Base-by-base conservation (phyloP, 2,888 invertebrate species). In the Leptopterna dolabrata region DNA sequence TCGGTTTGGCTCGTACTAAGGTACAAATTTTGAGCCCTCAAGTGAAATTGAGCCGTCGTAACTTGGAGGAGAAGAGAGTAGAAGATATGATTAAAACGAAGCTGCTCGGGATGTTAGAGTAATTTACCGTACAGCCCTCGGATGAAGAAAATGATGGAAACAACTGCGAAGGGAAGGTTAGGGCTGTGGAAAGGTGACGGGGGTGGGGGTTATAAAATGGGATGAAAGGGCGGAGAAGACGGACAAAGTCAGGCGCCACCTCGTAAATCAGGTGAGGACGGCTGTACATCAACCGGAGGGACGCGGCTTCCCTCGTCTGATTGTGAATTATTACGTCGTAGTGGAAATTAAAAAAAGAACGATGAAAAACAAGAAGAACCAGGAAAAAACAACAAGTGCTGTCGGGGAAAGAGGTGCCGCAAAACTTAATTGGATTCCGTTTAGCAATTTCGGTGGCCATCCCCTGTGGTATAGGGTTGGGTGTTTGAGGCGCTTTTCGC, bases 261-360 rank as follows among this genome's bases (percentile, higher is more conserved):
- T 81, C 81, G 63, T 81, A 81, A 81, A 81, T 81, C 63, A 63
- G 81, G 63, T 81, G 81, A 81, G 51, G 81, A 81, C 81, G 55
- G 81, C 63, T 81, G 63, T 81, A 81, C 81, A 81, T 81, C 81
- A 81, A 47, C 43, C 63, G 63, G 24, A 27, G 63, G 41, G 78
- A 45, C 41, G 27, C 43, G 78, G 78, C 78, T 45, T 78, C 78
- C 45, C 43, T 27, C 27, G 78, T 41, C 45, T 78, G 78, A 78
- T 78, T 78, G 78, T 78, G 78, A 78, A 78, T 78, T 78, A 78
- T 78, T 78, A 78, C 78, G 78, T 43, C 78, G 78, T 78, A 19
- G 27, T 78, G 41, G 45, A 43, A 41, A 63, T 63, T 63, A 63
- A 63, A 63, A 19, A 55, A 55, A 47, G 47, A 47, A 63, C 24